These are phyloP conservation scores for Ciconia maguari DNA, from an alignment of 2,113 vertebrate species.

Conservation along the genomic window DNA sequence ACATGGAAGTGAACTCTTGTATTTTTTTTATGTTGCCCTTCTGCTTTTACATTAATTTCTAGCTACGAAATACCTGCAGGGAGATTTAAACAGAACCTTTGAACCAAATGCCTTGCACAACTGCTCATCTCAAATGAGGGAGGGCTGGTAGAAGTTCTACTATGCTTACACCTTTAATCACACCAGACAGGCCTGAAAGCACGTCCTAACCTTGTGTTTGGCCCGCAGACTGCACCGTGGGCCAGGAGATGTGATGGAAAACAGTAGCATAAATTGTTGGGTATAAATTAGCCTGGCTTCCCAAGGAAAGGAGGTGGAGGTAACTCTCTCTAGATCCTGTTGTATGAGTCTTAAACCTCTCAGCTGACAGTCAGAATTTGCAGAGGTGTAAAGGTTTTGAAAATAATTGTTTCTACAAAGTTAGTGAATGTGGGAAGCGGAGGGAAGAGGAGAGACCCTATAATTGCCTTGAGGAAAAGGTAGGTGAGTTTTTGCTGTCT, in stretches of 20 bases:
- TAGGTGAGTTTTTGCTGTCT: neutral
- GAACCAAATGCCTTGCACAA: neutral
- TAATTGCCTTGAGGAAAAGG: neutral
- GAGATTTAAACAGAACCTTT: neutral
- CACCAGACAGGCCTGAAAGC: neutral
- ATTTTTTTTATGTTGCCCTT: neutral
- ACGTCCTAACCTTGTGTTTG: neutral
- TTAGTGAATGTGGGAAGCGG: neutral
- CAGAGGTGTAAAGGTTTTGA: neutral
- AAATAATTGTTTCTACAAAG: neutral
- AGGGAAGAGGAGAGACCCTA: neutral
- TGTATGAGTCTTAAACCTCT: neutral
- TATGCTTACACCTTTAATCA: neutral
- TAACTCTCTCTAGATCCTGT: neutral
- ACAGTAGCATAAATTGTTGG: neutral
- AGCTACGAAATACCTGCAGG: neutral
- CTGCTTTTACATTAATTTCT: neutral
- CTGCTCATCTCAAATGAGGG: neutral
- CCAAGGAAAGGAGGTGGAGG: neutral
- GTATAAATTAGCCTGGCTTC: neutral
- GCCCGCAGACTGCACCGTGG: neutral
- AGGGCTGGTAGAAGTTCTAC: neutral
- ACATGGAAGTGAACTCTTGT: neutral
- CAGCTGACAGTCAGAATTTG: neutral
- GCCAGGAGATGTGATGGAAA: neutral